Evolutionary conservation across 2,888 invertebrate genomes (phyloP).

Genomic region (Eristalinus sepulchralis): DNA sequence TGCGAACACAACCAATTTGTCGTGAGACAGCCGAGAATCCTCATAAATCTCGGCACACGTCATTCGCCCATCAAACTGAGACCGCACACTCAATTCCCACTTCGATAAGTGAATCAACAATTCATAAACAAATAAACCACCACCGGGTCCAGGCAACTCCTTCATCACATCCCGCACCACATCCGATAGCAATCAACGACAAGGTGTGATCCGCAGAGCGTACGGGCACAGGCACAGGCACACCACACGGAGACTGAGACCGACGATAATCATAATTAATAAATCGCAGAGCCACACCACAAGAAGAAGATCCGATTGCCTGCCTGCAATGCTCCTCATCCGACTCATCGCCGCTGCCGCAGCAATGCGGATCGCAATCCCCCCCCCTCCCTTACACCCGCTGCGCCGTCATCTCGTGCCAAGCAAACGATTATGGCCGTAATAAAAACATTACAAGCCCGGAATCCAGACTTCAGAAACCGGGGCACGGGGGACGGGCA

Average conservation of each 20-base stretch:
- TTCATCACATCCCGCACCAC: conserved; percentile 43
- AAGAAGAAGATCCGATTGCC: conserved; percentile 22
- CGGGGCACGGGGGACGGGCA: conserved; percentile 5
- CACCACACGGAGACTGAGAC: conserved; percentile 28
- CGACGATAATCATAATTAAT: conserved; percentile 71
- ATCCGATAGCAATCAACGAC: conserved; percentile 68
- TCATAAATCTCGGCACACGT: conserved; percentile 34
- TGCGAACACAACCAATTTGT: neutral
- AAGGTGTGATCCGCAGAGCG: conserved; percentile 63
- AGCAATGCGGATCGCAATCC: conserved; percentile 64
- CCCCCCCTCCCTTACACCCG: neutral
- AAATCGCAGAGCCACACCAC: conserved; percentile 61
- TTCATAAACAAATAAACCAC: conserved; percentile 68
- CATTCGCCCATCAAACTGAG: conserved; percentile 43
- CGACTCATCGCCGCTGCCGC: conserved; percentile 59
- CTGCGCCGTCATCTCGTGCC: conserved; percentile 33
- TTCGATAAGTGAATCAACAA: conserved; percentile 65
- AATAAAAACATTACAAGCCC: conserved; percentile 68
- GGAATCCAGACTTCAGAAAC: conserved; percentile 36
- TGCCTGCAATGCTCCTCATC: conserved; percentile 23
- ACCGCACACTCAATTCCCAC: conserved; percentile 49
- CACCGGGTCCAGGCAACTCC: conserved; percentile 26
- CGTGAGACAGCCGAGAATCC: neutral
- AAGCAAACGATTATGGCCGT: conserved; percentile 64
- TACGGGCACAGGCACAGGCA: conserved; percentile 44